Base-by-base conservation (phyloP, 2,797 vertebrate species). In the Rhinoraja longicauda region DNA sequence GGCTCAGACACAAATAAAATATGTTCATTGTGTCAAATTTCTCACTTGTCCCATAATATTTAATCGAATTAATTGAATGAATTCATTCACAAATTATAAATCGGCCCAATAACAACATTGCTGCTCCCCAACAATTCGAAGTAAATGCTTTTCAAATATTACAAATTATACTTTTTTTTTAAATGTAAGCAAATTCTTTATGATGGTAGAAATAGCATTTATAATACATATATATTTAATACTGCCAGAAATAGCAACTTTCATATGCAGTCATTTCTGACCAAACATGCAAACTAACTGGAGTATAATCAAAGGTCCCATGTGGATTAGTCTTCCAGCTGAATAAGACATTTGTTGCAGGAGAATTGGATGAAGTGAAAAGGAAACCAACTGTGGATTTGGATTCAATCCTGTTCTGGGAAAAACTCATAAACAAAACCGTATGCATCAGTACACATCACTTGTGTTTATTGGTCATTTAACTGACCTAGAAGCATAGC, bases 401-500 rank as follows among this genome's bases (percentile, higher is more conserved):
- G 75, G 73, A 76, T 72, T 72, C 79, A 59, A 32, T 59, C 93
- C 72, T 72, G 29, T 93, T 92, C 93, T 94, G 94, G 94, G 94
- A 94, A 94, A 45, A 93, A 93, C 93, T 81, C 93, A 93, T 57
- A 64, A 72, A 93, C 79, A 93, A 93, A 93, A 93, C 94, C 94
- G 73, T 82, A 91, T 94, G 93, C 94, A 90, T 94, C 94, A 91
- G 36, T 36, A 84, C 81, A 86, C 90, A 93, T 77, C 93, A 86
- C 26, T 93, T 93, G 86, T 76, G 24, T 12, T 73, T 90, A 94
- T 90, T 45, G 82, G 39, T 93, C 93, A 76, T 93, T 93, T 93
- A 93, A 95, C 93, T 93, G 45, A 86, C 93, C 92, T 81, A 88
- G 92, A 94, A 93, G 53, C 84, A 57, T 91, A 17, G 15, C 70